Evolutionary conservation across 2,888 invertebrate genomes (phyloP).

Genomic region (Drosophila emarginata): DNA sequence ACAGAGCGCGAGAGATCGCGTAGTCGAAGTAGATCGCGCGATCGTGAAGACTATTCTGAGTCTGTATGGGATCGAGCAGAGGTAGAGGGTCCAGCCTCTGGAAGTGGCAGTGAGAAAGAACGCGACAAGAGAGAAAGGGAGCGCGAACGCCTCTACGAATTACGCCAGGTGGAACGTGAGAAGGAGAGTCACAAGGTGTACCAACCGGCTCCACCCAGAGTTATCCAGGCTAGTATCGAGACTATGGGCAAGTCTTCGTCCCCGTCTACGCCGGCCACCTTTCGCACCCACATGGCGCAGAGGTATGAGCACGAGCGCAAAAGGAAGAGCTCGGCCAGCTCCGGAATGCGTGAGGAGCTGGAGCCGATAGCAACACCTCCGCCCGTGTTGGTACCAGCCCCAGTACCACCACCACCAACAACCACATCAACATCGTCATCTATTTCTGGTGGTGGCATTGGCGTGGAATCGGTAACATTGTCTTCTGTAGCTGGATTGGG

Average conservation of each 20-base stretch:
- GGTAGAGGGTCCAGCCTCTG: constrained; percentile 82
- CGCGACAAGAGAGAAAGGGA: constrained; percentile 82
- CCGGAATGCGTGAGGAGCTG: constrained; percentile 87
- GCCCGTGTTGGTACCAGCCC: constrained; percentile 81
- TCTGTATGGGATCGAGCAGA: constrained; percentile 83
- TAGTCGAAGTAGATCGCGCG: constrained; percentile 81
- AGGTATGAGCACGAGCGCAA: constrained; percentile 88
- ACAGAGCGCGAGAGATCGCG: constrained; percentile 81
- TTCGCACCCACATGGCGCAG: constrained; percentile 88
- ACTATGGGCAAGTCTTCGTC: constrained; percentile 39
- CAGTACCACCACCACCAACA: constrained; percentile 64
- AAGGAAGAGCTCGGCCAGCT: constrained; percentile 86
- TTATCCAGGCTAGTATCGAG: constrained; percentile 64
- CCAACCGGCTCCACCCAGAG: constrained; percentile 81
- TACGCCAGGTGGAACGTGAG: constrained; percentile 82
- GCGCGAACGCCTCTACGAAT: constrained; percentile 82
- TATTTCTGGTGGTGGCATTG: constrained; percentile 25
- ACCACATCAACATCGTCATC: constrained; percentile 61
- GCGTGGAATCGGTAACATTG: background rate
- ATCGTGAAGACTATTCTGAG: constrained; percentile 82
- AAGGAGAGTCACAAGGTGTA: constrained; percentile 82
- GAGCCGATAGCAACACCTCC: constrained; percentile 84
- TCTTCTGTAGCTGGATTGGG: background rate
- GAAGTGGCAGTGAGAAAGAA: constrained; percentile 82
- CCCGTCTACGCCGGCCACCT: constrained; percentile 85